Conservation (phyloP, 2,888 invertebrate species). For the Leptinotarsa rubiginosa region DNA sequence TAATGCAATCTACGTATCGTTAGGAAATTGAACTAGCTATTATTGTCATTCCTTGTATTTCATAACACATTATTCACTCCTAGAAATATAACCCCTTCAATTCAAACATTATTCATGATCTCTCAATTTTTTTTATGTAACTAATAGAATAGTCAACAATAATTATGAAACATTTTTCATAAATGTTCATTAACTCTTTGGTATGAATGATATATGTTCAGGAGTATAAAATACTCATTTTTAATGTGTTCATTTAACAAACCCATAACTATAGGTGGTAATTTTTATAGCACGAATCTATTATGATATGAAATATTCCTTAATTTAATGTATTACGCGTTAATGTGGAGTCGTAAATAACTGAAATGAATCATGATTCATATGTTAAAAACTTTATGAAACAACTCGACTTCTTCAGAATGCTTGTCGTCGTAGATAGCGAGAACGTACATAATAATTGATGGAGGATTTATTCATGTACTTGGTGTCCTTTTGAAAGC, state of each 20-base stretch:
- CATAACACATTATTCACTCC: too few relatives aligned
- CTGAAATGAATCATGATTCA: conserved; percentile 14
- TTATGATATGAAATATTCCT: conserved; percentile 27
- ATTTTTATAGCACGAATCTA: conserved; percentile 36
- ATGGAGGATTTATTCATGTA: neutral
- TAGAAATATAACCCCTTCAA: too few relatives aligned
- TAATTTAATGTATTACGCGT: conserved; percentile 24
- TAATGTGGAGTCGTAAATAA: conserved; percentile 19
- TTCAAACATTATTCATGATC: too few relatives aligned
- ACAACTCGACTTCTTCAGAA: neutral
- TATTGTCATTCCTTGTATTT: too few relatives aligned
- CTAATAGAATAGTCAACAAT: conserved; percentile 30
- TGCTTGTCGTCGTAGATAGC: conserved; percentile 5
- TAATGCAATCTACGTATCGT: too few relatives aligned
- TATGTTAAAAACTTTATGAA: conserved; percentile 6
- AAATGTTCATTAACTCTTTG: conserved; percentile 33
- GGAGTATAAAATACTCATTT: conserved; percentile 38
- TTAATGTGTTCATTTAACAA: conserved; percentile 40
- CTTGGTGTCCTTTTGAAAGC: neutral
- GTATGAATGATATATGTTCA: conserved; percentile 28
- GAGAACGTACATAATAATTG: neutral
- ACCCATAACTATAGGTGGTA: conserved; percentile 40
- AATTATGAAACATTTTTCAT: conserved; percentile 26
- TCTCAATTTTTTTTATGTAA: conserved; percentile 17
- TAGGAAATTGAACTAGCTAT: too few relatives aligned